Evolutionary conservation across 1,140 invertebrate species (phyloP), one percentile per base, ranked within the genome.

Genomic region (Phymorhynchus buccinoides): DNA sequence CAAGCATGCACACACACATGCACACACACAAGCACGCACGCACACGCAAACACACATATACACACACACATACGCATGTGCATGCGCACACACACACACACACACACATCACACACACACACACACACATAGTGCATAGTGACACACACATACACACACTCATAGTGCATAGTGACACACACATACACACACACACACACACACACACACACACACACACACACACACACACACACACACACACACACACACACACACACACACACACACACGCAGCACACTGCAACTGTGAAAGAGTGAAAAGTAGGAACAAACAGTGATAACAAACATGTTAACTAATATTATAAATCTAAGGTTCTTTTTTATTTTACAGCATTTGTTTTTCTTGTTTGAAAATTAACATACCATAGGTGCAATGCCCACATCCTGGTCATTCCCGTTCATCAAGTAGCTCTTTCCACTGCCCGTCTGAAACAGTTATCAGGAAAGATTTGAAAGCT

Each of bases 401-500:
- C 90, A 88, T 86, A 92, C 91, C 88, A 86, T 83, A 37, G 90
- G 91, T 18, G 88, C 88, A 80, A 92, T 88, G 42, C 92, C 92
- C 48, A 89, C 89, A 79, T 92, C 90, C 39, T 88, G 86, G 7
- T 91, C 90, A 80, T 87, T 89, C 12, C 92, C 92, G n/a, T 86
- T 85, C 89, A 92, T 90, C 68, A 92, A 83, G 86, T 91, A 89
- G 82, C 87, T 91, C 84, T 92, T 92, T 39, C 92, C 92, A 62
- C 90, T 84, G 66, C 89, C 88, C 56, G 89, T 89, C 91, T 92
- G 75, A 88, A 84, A 48, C 78, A 56, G 37, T 62, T 0, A 80
- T 80, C 14, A 42, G 27, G 66, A 30, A 83, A 68, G 32, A 52
- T 71, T n/a, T n/a, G n/a, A n/a, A n/a, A n/a, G n/a, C n/a, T n/a